phyloP scores from a whole-genome alignment of 2,888 invertebrate species.

The Pammene fasciana region DNA sequence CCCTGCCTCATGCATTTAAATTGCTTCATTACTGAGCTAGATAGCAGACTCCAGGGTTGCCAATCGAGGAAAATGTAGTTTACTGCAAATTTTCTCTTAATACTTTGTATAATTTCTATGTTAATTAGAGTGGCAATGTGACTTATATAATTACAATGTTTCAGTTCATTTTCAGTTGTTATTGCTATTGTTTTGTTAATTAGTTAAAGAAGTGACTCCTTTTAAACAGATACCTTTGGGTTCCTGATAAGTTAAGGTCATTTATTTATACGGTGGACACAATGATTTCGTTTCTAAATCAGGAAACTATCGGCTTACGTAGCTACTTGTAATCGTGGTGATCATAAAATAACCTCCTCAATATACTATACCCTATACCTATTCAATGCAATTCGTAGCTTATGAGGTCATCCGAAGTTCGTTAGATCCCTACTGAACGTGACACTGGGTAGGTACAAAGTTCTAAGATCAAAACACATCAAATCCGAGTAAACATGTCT shows the following conservation, averaged over 20 bases:
- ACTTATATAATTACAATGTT: constrained; percentile 32
- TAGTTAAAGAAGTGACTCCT: neutral
- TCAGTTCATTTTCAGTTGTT: constrained; percentile 16
- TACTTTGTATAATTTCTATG: constrained; percentile 36
- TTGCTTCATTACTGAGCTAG: constrained; percentile 84
- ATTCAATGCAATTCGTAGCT: too few relatives aligned
- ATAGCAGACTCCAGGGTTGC: constrained; percentile 77
- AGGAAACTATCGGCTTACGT: too few relatives aligned
- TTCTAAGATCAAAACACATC: neutral
- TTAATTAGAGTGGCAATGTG: constrained; percentile 31
- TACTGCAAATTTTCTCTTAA: constrained; percentile 39
- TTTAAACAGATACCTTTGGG: too few relatives aligned
- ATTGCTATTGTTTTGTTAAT: constrained; percentile 12
- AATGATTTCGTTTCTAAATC: too few relatives aligned
- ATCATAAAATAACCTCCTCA: too few relatives aligned
- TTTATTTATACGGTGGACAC: too few relatives aligned
- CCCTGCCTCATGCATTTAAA: constrained; percentile 85
- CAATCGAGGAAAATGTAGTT: constrained; percentile 48
- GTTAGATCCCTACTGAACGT: too few relatives aligned
- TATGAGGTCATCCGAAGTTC: too few relatives aligned
- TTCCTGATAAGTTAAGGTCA: too few relatives aligned
- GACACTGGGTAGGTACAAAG: too few relatives aligned
- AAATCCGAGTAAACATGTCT: neutral
- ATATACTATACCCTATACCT: too few relatives aligned
- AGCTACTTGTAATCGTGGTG: too few relatives aligned